A percentile compares a stretch with the other conserved stretches of the same genome.
Conservation (phyloP, 2,888 invertebrate genomes). For the Ormyrus nitidulus region DNA sequence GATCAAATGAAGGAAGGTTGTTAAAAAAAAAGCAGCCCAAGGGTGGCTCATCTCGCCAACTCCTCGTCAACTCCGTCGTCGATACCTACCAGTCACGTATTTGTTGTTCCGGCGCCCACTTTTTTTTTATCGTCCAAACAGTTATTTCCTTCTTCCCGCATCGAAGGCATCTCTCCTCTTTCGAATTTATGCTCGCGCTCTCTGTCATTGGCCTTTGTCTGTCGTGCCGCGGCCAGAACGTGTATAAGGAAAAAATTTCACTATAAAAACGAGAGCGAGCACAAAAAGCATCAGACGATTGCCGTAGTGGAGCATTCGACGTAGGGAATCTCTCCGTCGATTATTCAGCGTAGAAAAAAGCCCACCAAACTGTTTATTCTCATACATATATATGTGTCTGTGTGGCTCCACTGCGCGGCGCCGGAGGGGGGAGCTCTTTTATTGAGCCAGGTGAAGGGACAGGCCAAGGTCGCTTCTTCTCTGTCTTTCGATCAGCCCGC, state of each 20-base stretch:
- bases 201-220: constrained; percentile 22
- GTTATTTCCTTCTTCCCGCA: constrained; percentile 15
- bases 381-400: neutral
- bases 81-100: constrained; percentile 50
- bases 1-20: constrained; percentile 55
- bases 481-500: constrained; percentile 64
- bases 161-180: constrained; percentile 11
- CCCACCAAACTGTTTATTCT: neutral
- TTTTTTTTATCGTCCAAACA: constrained; percentile 23
- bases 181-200: constrained; percentile 13
- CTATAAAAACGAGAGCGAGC: constrained; percentile 9
- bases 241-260: neutral
- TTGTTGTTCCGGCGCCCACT: constrained; percentile 10
- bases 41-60: constrained; percentile 5
- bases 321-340: constrained; percentile 17
- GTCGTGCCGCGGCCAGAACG: neutral
- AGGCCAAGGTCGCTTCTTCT: constrained; percentile 66
- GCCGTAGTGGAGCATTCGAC: constrained; percentile 40
- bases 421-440: constrained; percentile 59
- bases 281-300: constrained; percentile 28
- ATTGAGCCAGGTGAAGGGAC: constrained; percentile 72
- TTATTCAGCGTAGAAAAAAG: constrained; percentile 34
- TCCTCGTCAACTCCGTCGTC: constrained; percentile 1
- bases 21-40: constrained; percentile 54
- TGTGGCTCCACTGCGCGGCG: constrained; percentile 51